phyloP scores from a whole-genome alignment of 2,888 invertebrate genomes.

The Iphiclides podalirius region DNA sequence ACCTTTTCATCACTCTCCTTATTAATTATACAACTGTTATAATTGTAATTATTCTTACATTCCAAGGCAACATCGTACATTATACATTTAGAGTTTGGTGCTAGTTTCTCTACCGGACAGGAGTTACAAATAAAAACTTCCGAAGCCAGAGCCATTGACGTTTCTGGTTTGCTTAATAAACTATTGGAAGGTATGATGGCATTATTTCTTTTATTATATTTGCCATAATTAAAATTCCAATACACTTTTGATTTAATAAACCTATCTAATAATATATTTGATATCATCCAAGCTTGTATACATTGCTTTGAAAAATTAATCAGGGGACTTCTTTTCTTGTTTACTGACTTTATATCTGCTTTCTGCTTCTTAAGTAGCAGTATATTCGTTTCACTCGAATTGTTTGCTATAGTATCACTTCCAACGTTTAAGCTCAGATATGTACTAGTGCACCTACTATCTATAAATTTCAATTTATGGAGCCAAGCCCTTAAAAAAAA shows the following conservation, averaged over 20 bases:
- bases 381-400: slow-evolving; percentile 10
- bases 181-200: neutral
- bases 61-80: slow-evolving; percentile 61
- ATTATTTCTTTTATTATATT: slow-evolving; percentile 30
- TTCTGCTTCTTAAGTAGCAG: slow-evolving; percentile 13
- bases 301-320: slow-evolving; percentile 50
- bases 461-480: slow-evolving; percentile 49
- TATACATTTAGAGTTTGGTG: slow-evolving; percentile 48
- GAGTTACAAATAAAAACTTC: no score
- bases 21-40: slow-evolving; percentile 35
- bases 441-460: slow-evolving; percentile 41
- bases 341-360: neutral
- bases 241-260: slow-evolving; percentile 29
- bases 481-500: slow-evolving; percentile 51
- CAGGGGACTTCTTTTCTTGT: slow-evolving; percentile 34
- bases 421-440: slow-evolving; percentile 59
- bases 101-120: no score
- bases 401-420: neutral
- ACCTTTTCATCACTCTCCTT: slow-evolving; percentile 58
- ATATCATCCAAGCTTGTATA: slow-evolving; percentile 66
- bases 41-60: slow-evolving; percentile 50
- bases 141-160: neutral
- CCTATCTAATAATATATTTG: slow-evolving; percentile 43
- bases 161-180: neutral
- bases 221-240: slow-evolving; percentile 25